These are phyloP conservation scores for Sigmodon hispidus DNA, from an alignment of 2,113 vertebrate genomes.

Conservation along the genomic window DNA sequence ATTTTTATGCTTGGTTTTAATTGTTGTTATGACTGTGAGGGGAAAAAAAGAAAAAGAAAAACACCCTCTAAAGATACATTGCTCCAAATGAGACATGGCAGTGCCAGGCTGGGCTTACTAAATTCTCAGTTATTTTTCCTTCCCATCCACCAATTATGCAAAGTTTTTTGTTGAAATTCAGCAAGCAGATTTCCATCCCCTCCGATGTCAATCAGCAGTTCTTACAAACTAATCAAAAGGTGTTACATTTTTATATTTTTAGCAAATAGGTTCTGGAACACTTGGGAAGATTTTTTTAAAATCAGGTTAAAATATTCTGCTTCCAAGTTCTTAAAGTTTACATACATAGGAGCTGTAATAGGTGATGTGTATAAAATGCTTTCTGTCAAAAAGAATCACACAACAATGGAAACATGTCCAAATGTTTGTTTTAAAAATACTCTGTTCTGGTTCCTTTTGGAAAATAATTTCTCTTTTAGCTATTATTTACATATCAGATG, in stretches of 20 bases:
- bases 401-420: constrained; percentile 43
- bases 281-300: constrained; percentile 30
- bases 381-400: constrained; percentile 36
- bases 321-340: constrained; percentile 65
- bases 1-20: constrained; percentile 71
- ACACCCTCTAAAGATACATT: neutral
- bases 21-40: constrained; percentile 52
- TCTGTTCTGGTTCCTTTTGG: constrained; percentile 45
- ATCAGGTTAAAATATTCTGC: constrained; percentile 58
- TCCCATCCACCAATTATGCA: constrained; percentile 73
- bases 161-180: constrained; percentile 79
- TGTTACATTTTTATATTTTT: constrained; percentile 76
- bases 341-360: neutral
- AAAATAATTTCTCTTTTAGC: constrained; percentile 44
- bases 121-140: constrained; percentile 58
- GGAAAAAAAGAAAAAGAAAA: neutral
- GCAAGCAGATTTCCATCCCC: constrained; percentile 72
- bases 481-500: constrained; percentile 40
- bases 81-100: constrained; percentile 41
- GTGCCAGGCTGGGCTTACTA: constrained; percentile 50
- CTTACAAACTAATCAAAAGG: constrained; percentile 79
- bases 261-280: constrained; percentile 72
- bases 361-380: neutral
- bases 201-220: constrained; percentile 72
- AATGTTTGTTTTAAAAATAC: constrained; percentile 61